A percentile compares a stretch with the other conserved stretches of the same genome.
These are phyloP conservation scores for Muricea muricata DNA, from an alignment of 92 coral and sea anemone species.

Conservation along the genomic window DNA sequence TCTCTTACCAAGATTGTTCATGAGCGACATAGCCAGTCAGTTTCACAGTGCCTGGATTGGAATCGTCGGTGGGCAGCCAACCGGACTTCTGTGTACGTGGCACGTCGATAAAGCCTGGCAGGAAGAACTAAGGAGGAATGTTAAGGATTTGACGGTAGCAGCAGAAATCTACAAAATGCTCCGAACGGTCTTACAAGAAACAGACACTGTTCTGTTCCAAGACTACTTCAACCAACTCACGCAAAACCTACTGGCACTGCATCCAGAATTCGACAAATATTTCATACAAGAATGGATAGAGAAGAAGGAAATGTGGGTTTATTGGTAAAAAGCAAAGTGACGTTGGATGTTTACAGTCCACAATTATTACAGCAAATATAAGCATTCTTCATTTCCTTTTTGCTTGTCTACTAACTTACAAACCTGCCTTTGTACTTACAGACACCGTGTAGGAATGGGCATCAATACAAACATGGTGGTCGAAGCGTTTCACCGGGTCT, in stretches of 20 bases:
- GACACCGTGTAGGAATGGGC: conserved; percentile 1
- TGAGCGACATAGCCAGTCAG: conserved; percentile 71
- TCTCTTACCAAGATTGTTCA: conserved; percentile 45
- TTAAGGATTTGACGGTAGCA: conserved; percentile 23
- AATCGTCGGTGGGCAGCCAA: conserved; percentile 56
- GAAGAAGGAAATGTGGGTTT: conserved; percentile 12
- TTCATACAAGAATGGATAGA: not conserved
- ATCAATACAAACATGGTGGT: conserved; percentile 5
- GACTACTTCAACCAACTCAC: conserved; percentile 6
- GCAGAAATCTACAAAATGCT: too few species aligned
- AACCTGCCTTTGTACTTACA: too few species aligned
- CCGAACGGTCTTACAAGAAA: conserved; percentile 43
- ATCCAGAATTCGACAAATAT: conserved; percentile 7
- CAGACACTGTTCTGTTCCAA: conserved; percentile 30
- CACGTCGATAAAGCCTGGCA: too few species aligned
- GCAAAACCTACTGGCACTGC: not conserved
- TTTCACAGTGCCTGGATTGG: too few species aligned
- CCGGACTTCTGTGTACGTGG: conserved; percentile 45
- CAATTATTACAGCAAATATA: too few species aligned
- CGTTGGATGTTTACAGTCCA: too few species aligned
- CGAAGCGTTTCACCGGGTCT: conserved; percentile 8
- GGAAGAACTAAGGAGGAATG: conserved; percentile 36
- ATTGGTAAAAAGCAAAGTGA: too few species aligned
- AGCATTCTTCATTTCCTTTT: too few species aligned
- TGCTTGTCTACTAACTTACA: too few species aligned